These are phyloP conservation scores for Drosophila seguyi DNA, from an alignment of 1,140 invertebrate genomes.

Conservation along the genomic window DNA sequence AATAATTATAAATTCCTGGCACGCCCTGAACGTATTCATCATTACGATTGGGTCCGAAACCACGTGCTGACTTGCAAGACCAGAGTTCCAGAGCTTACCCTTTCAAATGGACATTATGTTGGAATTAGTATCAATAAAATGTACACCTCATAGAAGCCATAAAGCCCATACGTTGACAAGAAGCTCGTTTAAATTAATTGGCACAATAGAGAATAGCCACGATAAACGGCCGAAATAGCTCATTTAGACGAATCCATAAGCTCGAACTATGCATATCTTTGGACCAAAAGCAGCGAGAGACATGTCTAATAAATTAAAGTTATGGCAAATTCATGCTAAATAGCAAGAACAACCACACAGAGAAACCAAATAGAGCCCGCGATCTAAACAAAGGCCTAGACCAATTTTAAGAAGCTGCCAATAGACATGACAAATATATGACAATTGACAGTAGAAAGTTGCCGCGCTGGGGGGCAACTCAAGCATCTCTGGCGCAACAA, in stretches of 20 bases:
- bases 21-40: conserved; percentile 55
- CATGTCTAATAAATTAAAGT: conserved; percentile 71
- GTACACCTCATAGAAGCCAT: conserved; percentile 36
- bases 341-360: conserved; percentile 54
- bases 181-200: conserved; percentile 49
- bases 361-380: conserved; percentile 1
- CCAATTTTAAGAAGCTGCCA: conserved; percentile 79
- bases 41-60: conserved; percentile 38
- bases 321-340: conserved; percentile 68
- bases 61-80: conserved; percentile 50
- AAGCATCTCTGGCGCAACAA: conserved; percentile 25
- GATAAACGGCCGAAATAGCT: conserved; percentile 39
- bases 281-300: conserved; percentile 54
- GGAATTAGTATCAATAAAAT: conserved; percentile 56
- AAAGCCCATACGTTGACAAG: conserved; percentile 9
- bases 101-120: conserved; percentile 39
- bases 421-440: conserved; percentile 68
- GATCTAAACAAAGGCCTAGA: conserved; percentile 67
- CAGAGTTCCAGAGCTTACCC: not conserved
- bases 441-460: conserved; percentile 82
- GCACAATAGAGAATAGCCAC: conserved; percentile 23
- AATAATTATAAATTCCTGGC: conserved; percentile 45
- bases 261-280: conserved; percentile 34
- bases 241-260: conserved; percentile 42
- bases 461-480: conserved; percentile 50